These are phyloP conservation scores for Dolichoris vasculosae DNA, from an alignment of 1,140 invertebrate genomes.

Conservation along the genomic window DNA sequence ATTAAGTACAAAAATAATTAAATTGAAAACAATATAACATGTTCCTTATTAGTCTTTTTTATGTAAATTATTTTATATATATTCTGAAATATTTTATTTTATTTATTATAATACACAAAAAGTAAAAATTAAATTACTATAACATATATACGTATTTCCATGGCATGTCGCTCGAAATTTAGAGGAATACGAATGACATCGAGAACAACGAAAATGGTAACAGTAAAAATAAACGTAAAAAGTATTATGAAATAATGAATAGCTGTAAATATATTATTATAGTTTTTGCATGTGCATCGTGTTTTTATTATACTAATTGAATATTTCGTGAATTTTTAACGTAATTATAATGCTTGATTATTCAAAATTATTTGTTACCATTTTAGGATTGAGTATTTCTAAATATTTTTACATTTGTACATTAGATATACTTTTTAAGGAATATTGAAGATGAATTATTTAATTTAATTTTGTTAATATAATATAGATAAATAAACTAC, in stretches of 20 bases:
- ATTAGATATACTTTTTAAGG: background rate
- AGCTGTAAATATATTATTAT: too few relatives aligned
- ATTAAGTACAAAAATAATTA: too few relatives aligned
- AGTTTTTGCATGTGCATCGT: background rate
- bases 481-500: too few relatives aligned
- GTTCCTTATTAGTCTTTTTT: too few relatives aligned
- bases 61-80: too few relatives aligned
- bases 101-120: background rate
- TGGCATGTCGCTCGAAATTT: slow-evolving; percentile 63
- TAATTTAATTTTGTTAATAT: background rate
- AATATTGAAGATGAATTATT: background rate
- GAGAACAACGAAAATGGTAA: slow-evolving; percentile 68
- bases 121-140: slow-evolving; percentile 13
- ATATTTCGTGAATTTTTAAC: background rate
- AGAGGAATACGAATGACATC: slow-evolving; percentile 66
- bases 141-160: slow-evolving; percentile 58
- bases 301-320: background rate
- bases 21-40: too few relatives aligned
- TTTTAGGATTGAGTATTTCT: background rate
- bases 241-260: slow-evolving; percentile 62
- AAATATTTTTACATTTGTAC: background rate
- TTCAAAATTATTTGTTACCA: too few relatives aligned
- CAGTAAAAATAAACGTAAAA: slow-evolving; percentile 55
- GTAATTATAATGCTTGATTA: background rate
- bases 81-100: too few relatives aligned